These are phyloP conservation scores for Lepilemur ruficaudatus DNA, from an alignment of 2,797 vertebrate genomes.

Conservation along the genomic window DNA sequence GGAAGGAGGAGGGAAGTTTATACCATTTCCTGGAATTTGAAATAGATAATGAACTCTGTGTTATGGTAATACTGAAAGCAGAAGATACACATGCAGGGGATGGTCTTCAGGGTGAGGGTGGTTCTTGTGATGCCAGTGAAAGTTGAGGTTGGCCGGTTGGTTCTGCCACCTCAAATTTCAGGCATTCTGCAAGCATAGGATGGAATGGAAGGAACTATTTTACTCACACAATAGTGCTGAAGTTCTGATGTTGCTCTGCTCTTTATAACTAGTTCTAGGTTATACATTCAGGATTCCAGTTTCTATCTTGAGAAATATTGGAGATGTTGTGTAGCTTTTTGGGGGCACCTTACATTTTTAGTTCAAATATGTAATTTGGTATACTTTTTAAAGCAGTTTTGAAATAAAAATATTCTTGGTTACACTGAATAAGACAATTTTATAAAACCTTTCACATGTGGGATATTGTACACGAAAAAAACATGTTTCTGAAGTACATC, in stretches of 20 bases:
- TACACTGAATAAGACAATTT: conserved; percentile 13
- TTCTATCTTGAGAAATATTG: conserved; percentile 47
- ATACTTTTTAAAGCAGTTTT: conserved; percentile 43
- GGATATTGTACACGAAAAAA: background rate
- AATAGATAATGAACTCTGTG: background rate
- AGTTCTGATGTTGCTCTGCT: background rate
- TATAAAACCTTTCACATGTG: conserved; percentile 44
- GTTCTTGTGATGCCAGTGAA: background rate
- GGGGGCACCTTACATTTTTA: conserved; percentile 49
- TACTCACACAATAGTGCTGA: background rate
- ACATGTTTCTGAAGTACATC: conserved; percentile 11
- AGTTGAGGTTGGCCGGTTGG: background rate
- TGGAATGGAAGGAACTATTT: background rate
- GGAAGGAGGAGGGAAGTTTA: background rate
- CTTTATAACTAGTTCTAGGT: conserved; percentile 2
- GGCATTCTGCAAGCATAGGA: background rate
- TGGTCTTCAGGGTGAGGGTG: background rate
- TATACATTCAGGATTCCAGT: conserved; percentile 7
- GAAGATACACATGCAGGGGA: background rate
- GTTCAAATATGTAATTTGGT: conserved; percentile 43
- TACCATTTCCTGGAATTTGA: conserved; percentile 44
- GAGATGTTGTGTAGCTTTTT: conserved; percentile 45
- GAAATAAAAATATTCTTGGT: conserved; percentile 37
- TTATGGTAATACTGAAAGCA: background rate
- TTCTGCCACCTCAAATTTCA: conserved; percentile 1